phyloP scores from a whole-genome alignment of 2,888 invertebrate genomes.

The Drosophila peninsularis region DNA sequence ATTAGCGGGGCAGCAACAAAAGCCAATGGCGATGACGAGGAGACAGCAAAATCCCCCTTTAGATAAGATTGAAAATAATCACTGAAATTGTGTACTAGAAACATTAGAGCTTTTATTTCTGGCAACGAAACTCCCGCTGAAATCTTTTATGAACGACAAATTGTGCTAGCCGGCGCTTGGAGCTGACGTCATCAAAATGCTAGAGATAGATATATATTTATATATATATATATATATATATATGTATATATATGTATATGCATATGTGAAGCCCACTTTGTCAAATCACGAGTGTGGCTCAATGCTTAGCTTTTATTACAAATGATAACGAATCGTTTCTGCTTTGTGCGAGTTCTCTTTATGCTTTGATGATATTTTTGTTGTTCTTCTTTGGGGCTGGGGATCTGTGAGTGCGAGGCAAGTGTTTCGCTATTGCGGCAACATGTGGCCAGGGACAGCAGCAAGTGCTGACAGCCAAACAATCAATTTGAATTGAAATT shows the following conservation, averaged over 20 bases:
- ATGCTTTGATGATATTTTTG: conserved; percentile 11
- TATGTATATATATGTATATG: not conserved
- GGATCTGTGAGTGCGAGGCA: conserved; percentile 23
- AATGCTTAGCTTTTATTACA: conserved; percentile 24
- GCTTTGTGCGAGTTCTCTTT: conserved; percentile 2
- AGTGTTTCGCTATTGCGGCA: conserved; percentile 40
- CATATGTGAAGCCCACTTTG: conserved; percentile 1
- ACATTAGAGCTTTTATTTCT: conserved; percentile 15
- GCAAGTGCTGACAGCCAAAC: conserved; percentile 64
- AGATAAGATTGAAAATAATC: conserved; percentile 63
- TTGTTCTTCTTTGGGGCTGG: not conserved
- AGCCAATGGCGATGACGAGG: conserved; percentile 26
- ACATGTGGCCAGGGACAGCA: conserved; percentile 57
- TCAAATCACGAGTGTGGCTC: conserved; percentile 25
- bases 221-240: not conserved
- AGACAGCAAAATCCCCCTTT: conserved; percentile 4
- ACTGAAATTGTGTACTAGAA: conserved; percentile 19
- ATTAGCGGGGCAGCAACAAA: conserved; percentile 41
- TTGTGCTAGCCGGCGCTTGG: conserved; percentile 28
- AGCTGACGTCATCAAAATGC: conserved; percentile 45
- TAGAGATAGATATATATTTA: not conserved
- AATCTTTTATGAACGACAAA: conserved; percentile 10
- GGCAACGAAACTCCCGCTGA: conserved; percentile 13
- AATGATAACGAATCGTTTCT: conserved; percentile 23
- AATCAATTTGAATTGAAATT: conserved; percentile 72